These are phyloP conservation scores for Gavialis gangeticus DNA, from an alignment of 2,113 vertebrate species.

Conservation along the genomic window DNA sequence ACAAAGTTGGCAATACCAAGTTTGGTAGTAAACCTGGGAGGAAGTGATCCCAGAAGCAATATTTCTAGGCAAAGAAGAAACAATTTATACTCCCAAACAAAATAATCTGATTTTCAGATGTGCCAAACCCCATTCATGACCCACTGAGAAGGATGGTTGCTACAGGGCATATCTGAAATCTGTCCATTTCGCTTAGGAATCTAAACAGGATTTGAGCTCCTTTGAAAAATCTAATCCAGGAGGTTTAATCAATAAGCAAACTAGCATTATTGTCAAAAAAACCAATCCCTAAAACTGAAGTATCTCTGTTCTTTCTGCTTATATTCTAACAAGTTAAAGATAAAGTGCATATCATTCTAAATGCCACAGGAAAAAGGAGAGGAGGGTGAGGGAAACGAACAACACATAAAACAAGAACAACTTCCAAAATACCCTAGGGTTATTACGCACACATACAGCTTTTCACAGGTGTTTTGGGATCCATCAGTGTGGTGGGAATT, in stretches of 20 bases:
- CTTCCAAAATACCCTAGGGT: slow-evolving; percentile 35
- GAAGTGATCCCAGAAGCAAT: background rate
- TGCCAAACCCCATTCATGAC: background rate
- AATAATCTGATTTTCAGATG: background rate
- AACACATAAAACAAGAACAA: slow-evolving; percentile 14
- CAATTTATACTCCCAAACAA: background rate
- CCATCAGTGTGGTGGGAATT: slow-evolving; percentile 54
- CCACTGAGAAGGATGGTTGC: background rate
- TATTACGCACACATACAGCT: slow-evolving; percentile 49
- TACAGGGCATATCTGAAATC: fast-evolving
- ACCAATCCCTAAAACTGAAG: background rate
- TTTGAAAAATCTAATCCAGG: background rate
- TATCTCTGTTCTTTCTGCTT: background rate
- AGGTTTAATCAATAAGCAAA: fast-evolving
- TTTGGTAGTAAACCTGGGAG: background rate
- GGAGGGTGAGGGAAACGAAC: background rate
- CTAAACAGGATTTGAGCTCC: fast-evolving
- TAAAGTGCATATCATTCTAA: background rate
- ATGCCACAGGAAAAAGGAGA: background rate
- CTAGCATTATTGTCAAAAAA: background rate
- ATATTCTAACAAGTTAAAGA: background rate
- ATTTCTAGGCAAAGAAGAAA: background rate
- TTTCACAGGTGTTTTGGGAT: slow-evolving; percentile 61
- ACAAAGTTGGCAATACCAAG: background rate
- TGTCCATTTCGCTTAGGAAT: background rate